phyloP scores from a whole-genome alignment of 2,888 invertebrate species.

The Apomyelois bistriatella region DNA sequence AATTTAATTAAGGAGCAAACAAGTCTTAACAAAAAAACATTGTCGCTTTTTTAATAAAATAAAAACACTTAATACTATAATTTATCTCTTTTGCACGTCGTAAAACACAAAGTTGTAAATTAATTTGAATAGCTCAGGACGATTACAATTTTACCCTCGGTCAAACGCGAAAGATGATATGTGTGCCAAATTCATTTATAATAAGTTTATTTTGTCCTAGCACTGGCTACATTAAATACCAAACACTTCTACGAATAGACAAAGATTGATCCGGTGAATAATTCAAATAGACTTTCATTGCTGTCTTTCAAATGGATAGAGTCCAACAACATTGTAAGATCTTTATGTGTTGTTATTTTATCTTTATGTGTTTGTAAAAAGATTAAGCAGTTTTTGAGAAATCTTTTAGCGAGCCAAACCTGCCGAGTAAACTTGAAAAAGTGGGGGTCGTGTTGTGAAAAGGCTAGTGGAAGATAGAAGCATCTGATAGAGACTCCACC shows the following conservation, averaged over 20 bases:
- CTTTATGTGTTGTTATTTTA: no score
- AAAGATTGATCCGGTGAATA: background rate
- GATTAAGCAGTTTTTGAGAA: no score
- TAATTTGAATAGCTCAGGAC: conserved; percentile 9
- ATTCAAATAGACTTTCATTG: background rate
- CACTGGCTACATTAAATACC: background rate
- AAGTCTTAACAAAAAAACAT: no score
- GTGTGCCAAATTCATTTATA: conserved; percentile 7
- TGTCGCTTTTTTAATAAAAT: no score
- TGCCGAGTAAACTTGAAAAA: no score
- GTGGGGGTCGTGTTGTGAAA: no score
- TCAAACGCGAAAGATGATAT: background rate
- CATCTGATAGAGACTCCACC: no score
- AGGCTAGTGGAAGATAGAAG: no score
- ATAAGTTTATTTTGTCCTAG: conserved; percentile 6
- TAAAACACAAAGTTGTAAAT: conserved; percentile 12
- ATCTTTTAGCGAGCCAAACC: no score
- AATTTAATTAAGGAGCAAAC: no score
- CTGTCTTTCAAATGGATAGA: background rate
- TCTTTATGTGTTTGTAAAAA: no score
- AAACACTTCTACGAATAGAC: background rate
- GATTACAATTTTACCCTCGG: conserved; percentile 7
- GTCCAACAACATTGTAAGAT: background rate
- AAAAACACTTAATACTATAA: background rate
- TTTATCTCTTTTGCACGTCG: conserved; percentile 7